Percentiles rank a stretch among this genome's conserved stretches.
phyloP scores from a whole-genome alignment of 1,140 invertebrate genomes.

The Zaprionus inermis region DNA sequence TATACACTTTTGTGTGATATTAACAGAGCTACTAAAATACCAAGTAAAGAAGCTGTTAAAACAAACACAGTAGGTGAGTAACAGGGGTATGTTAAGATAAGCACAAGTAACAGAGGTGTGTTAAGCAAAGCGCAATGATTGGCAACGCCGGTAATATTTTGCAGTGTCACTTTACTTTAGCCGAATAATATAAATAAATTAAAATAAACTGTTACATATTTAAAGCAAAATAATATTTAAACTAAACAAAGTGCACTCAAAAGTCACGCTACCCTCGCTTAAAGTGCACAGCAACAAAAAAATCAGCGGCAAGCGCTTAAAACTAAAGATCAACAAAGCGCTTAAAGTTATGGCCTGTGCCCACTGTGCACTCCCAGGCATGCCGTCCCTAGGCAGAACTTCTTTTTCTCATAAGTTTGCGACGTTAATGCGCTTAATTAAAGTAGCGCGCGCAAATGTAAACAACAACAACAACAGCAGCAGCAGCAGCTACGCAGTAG shows the following conservation, averaged over 20 bases:
- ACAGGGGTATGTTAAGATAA: not conserved
- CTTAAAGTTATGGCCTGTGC: slow-evolving; percentile 66
- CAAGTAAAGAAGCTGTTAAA: not conserved
- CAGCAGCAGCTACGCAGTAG: slow-evolving; percentile 26
- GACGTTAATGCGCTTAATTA: slow-evolving; percentile 81
- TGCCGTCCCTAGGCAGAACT: slow-evolving; percentile 13
- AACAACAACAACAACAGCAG: slow-evolving; percentile 49
- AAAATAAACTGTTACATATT: not conserved
- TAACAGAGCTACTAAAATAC: not conserved
- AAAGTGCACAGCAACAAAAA: slow-evolving; percentile 14
- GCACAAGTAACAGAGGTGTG: not conserved
- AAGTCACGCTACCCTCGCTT: not conserved
- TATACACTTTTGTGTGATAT: not conserved
- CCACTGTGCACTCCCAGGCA: slow-evolving; percentile 30
- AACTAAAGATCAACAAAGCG: slow-evolving; percentile 48
- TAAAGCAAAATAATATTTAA: not conserved
- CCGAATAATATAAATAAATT: not conserved
- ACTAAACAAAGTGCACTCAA: not conserved
- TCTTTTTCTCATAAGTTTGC: slow-evolving; percentile 64
- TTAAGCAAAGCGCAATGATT: not conserved
- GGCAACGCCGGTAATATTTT: too few species aligned
- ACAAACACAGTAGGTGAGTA: not conserved
- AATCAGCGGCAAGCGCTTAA: slow-evolving; percentile 63
- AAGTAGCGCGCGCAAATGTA: slow-evolving; percentile 64
- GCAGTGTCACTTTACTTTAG: not conserved